Evolutionary conservation across 2,113 vertebrate genomes (phyloP).

Genomic region (Forbesichthys papilliferus): DNA sequence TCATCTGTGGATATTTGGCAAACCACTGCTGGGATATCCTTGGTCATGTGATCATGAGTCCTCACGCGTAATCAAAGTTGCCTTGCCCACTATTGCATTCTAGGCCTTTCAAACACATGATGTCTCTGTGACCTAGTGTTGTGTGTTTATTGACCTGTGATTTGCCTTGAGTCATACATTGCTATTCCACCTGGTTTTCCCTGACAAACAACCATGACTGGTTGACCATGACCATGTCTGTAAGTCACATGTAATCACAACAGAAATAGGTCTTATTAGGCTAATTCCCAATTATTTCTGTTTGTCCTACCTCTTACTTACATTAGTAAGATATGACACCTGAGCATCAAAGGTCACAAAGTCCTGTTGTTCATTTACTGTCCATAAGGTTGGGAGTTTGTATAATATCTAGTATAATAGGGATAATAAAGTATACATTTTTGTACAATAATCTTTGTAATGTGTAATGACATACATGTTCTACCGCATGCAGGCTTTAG

Average conservation of each 20-base stretch:
- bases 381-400: no score
- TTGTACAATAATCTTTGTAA: no score
- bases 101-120: slow-evolving; percentile 8
- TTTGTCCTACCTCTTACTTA: not conserved
- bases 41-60: slow-evolving; percentile 64
- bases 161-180: slow-evolving; percentile 10
- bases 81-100: slow-evolving; percentile 27
- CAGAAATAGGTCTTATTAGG: not conserved
- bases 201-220: slow-evolving; percentile 1
- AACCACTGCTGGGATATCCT: slow-evolving; percentile 59
- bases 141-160: slow-evolving; percentile 1
- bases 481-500: slow-evolving; percentile 3
- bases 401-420: not conserved
- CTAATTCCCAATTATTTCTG: not conserved
- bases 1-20: slow-evolving; percentile 23
- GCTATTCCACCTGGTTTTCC: not conserved
- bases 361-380: not conserved
- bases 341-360: not conserved
- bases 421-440: not conserved
- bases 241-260: not conserved
- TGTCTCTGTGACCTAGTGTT: slow-evolving; percentile 41
- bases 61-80: slow-evolving; percentile 34
- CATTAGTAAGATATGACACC: not conserved
- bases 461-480: not conserved
- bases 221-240: slow-evolving; percentile 7